Evolutionary conservation across 30 jellyfish, hydroid and myxozoan genomes (phyloP).

Genomic region (Haliclystus octoradiatus): DNA sequence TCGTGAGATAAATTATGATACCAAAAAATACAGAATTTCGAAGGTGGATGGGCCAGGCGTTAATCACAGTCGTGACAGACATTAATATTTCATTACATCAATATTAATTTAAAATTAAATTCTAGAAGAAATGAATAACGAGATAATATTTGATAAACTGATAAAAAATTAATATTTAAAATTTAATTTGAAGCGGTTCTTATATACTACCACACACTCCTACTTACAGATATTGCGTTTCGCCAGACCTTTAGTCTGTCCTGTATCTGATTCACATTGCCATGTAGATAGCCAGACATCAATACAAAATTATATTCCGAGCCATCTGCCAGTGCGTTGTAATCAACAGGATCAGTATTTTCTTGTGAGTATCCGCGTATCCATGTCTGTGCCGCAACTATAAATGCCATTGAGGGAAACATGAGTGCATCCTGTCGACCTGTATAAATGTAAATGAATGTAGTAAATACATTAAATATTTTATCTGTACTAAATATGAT

Average conservation of each 20-base stretch:
- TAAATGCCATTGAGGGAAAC: conserved; percentile 32
- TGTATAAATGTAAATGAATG: not conserved
- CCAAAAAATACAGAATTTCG: too few species aligned
- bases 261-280: conserved; percentile 7
- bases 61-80: too few species aligned
- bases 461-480: not conserved
- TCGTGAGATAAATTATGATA: too few species aligned
- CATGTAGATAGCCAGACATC: conserved; percentile 26
- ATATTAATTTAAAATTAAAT: too few species aligned
- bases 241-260: conserved; percentile 19
- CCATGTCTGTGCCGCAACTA: conserved; percentile 34
- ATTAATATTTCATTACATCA: too few species aligned
- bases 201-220: too few species aligned
- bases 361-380: conserved; percentile 13
- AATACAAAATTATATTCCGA: conserved; percentile 23
- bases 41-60: too few species aligned
- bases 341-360: conserved; percentile 4
- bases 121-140: too few species aligned
- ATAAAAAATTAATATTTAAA: too few species aligned
- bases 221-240: conserved; percentile 16
- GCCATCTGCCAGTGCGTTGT: conserved; percentile 43
- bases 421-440: conserved; percentile 20
- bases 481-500: too few species aligned
- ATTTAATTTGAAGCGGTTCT: too few species aligned
- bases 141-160: too few species aligned